Conservation (phyloP, 2,888 invertebrate species). For the Epistrophe grossulariae region DNA sequence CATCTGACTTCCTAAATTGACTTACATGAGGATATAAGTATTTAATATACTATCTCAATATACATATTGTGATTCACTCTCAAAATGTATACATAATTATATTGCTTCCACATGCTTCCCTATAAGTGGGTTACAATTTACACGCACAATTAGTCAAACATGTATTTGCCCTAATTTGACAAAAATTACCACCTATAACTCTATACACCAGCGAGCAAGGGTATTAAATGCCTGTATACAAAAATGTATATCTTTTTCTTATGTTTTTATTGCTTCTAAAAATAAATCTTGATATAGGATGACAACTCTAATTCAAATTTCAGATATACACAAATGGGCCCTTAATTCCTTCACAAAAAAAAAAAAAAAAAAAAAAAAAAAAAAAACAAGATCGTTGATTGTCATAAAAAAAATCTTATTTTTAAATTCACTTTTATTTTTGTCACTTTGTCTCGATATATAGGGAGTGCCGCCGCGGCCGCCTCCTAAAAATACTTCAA, state of each 20-base stretch:
- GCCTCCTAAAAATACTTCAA: background rate
- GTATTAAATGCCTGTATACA: background rate
- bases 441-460: background rate
- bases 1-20: background rate
- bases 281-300: constrained; percentile 47
- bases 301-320: constrained; percentile 27
- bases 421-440: constrained; percentile 33
- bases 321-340: constrained; percentile 48
- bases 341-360: constrained; percentile 29
- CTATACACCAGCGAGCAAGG: background rate
- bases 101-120: background rate
- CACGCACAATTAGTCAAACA: constrained; percentile 69
- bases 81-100: background rate
- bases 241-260: constrained; percentile 35
- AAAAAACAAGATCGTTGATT: constrained; percentile 30
- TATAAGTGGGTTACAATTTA: constrained; percentile 47
- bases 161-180: constrained; percentile 56
- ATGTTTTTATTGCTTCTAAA: constrained; percentile 25
- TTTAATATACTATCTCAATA: background rate
- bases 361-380: too few relatives aligned
- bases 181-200: constrained; percentile 21
- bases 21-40: background rate
- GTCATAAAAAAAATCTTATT: constrained; percentile 16
- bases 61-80: background rate
- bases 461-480: constrained; percentile 10